Evolutionary conservation across 1,140 invertebrate genomes (phyloP).

Genomic region (Ridgeia piscesae): DNA sequence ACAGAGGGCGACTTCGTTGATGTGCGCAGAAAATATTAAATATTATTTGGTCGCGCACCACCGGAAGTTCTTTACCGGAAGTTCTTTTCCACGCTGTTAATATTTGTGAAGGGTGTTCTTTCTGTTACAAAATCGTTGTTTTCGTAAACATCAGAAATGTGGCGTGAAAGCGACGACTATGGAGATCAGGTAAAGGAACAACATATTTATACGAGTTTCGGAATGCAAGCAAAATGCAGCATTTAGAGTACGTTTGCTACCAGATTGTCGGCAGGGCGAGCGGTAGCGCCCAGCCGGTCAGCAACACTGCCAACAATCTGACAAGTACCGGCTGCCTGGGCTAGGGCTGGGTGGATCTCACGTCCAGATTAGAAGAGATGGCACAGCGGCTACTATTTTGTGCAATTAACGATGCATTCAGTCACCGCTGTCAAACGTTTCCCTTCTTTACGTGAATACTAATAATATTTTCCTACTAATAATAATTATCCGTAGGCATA

Average conservation of each 20-base stretch:
- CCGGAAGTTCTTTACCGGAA: background rate
- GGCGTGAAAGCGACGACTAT: constrained; percentile 3
- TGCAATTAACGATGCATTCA: background rate
- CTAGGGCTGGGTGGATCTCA: no score
- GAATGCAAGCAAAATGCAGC: background rate
- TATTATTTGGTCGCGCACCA: background rate
- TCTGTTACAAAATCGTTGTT: background rate
- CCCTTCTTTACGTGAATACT: background rate
- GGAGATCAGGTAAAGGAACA: background rate
- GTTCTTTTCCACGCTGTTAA: background rate
- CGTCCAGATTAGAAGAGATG: background rate
- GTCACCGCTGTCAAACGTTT: background rate
- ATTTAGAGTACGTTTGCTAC: background rate
- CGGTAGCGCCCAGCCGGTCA: no score
- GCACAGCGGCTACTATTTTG: background rate
- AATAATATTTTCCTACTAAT: background rate
- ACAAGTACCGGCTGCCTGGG: no score
- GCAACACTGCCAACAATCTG: no score
- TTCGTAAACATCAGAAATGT: background rate
- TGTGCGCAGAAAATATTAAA: background rate
- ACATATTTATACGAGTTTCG: background rate
- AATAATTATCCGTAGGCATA: no score
- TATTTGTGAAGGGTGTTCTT: background rate
- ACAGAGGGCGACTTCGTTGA: background rate
- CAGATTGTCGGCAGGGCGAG: background rate